phyloP scores from a whole-genome alignment of 2,797 vertebrate species.

The Manis pentadactyla region DNA sequence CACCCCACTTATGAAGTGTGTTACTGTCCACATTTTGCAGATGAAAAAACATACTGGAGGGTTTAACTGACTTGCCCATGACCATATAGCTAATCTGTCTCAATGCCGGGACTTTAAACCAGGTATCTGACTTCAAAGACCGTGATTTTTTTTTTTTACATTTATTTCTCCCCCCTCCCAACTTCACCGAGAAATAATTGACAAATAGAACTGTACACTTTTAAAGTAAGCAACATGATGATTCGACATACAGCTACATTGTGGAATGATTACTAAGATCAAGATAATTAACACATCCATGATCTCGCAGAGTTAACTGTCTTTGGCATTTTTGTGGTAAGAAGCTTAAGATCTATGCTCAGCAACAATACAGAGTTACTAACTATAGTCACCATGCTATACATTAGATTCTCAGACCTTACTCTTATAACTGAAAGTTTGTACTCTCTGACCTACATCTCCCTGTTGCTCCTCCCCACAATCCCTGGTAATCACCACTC shows the following conservation, averaged over 20 bases:
- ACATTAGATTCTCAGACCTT: background rate
- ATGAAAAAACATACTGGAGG: background rate
- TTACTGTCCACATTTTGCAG: background rate
- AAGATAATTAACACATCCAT: background rate
- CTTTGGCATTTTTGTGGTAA: background rate
- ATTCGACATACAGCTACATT: background rate
- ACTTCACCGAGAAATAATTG: background rate
- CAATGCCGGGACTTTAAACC: background rate
- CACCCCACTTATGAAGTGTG: background rate
- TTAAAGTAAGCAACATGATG: background rate
- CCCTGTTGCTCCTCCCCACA: too few relatives aligned
- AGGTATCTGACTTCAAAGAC: background rate
- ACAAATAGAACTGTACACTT: background rate
- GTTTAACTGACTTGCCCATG: background rate
- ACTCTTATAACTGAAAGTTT: background rate
- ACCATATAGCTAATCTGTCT: background rate
- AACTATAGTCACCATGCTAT: background rate
- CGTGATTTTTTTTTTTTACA: background rate
- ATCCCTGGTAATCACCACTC: background rate
- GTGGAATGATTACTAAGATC: background rate
- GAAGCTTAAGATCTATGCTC: background rate
- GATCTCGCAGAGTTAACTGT: background rate
- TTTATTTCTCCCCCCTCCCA: background rate
- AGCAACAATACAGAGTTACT: background rate
- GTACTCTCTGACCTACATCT: background rate